A percentile compares a stretch with the other conserved stretches of the same genome.
Conservation (phyloP, 2,113 vertebrate genomes). For the Lepus timidus region DNA sequence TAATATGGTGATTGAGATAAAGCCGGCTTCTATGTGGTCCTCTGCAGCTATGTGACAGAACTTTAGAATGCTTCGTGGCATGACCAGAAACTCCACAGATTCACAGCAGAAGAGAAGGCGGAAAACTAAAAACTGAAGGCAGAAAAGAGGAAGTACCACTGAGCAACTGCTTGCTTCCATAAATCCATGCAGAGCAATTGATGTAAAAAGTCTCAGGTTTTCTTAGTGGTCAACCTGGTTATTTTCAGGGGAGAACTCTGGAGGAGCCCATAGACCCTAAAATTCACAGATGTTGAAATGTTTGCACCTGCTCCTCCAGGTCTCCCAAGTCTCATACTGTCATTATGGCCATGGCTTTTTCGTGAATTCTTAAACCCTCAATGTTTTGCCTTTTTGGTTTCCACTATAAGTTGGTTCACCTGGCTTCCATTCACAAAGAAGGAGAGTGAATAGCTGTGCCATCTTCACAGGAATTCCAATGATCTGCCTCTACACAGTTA, state of each 20-base stretch:
- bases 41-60: not conserved
- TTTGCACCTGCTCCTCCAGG: fast-evolving
- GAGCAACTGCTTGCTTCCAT: too few relatives aligned
- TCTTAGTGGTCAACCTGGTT: too few relatives aligned
- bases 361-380: not conserved
- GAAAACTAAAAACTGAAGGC: not conserved
- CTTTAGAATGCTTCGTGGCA: not conserved
- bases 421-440: not conserved
- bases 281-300: not conserved
- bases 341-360: not conserved
- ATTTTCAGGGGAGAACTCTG: not conserved
- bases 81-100: not conserved
- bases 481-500: not conserved
- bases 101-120: not conserved
- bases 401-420: not conserved
- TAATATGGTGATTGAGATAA: not conserved
- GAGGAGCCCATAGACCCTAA: not conserved
- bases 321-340: fast-evolving
- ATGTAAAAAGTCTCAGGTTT: not conserved
- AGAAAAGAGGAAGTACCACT: not conserved
- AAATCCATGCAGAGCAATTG: too few relatives aligned
- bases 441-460: not conserved
- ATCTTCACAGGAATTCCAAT: not conserved
- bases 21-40: not conserved
- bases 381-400: not conserved